Evolutionary conservation across 2,888 invertebrate species (phyloP).

Genomic region (Yponomeuta malinellus): DNA sequence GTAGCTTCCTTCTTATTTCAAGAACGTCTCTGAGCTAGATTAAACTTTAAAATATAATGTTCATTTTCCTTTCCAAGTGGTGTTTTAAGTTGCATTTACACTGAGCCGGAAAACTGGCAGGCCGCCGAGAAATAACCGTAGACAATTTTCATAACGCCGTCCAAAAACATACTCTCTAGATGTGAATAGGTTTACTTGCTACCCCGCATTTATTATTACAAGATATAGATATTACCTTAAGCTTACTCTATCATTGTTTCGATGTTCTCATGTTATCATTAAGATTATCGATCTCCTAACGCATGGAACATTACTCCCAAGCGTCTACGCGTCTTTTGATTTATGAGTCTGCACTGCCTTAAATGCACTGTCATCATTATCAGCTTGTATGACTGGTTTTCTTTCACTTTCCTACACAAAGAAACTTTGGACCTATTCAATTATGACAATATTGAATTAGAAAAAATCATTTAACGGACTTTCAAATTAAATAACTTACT

Average conservation of each 20-base stretch:
- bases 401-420: background rate
- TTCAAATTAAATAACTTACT: too few species aligned
- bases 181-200: too few species aligned
- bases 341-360: constrained; percentile 16
- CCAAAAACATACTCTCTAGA: background rate
- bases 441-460: too few species aligned
- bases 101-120: background rate
- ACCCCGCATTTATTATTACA: too few species aligned
- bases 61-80: background rate
- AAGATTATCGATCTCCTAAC: constrained; percentile 17
- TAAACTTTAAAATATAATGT: background rate
- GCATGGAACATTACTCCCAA: constrained; percentile 14
- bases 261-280: constrained; percentile 11
- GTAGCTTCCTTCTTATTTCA: background rate
- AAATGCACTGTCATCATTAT: constrained; percentile 18
- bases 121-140: background rate
- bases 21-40: background rate
- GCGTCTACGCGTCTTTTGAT: constrained; percentile 15
- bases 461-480: too few species aligned
- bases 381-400: background rate
- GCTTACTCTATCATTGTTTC: background rate
- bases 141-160: background rate
- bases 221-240: background rate
- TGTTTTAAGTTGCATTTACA: background rate
- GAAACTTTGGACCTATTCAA: too few species aligned